These are phyloP conservation scores for Bellardia pandia DNA, from an alignment of 2,888 invertebrate species.

Conservation along the genomic window DNA sequence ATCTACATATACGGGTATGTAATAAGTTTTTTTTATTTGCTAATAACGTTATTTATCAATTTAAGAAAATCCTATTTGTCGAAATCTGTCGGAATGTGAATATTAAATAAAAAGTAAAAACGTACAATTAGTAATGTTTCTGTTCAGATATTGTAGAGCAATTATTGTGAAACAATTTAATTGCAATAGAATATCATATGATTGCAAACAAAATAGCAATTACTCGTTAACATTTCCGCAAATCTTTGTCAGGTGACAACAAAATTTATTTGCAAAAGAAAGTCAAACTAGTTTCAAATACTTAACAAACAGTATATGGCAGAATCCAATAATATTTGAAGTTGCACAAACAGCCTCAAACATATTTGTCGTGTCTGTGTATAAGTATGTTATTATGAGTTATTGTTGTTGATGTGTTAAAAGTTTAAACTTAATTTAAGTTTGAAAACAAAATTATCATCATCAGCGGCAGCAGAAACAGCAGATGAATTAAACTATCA, in stretches of 20 bases:
- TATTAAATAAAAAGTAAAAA: too few relatives aligned
- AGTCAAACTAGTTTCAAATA: too few relatives aligned
- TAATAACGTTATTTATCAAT: too few relatives aligned
- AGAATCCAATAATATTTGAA: neutral
- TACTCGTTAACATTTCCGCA: neutral
- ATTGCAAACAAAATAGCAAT: neutral
- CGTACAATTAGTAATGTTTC: too few relatives aligned
- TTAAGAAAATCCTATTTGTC: too few relatives aligned
- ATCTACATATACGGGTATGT: too few relatives aligned
- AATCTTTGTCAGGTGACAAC: neutral
- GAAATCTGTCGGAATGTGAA: too few relatives aligned
- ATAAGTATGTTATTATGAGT: neutral
- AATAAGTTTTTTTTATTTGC: too few relatives aligned
- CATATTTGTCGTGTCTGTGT: neutral
- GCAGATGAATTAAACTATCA: neutral
- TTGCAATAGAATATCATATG: neutral
- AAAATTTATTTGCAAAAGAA: neutral
- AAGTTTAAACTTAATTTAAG: slow-evolving; percentile 55
- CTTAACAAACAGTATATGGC: too few relatives aligned
- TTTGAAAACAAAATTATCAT: slow-evolving; percentile 30
- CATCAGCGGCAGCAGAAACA: neutral
- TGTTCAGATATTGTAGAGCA: neutral
- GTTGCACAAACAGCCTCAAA: neutral
- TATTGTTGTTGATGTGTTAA: slow-evolving; percentile 13
- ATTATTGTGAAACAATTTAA: neutral